phyloP scores from a whole-genome alignment of 53 echinoderm and acorn worm genomes.

The Echinometra lucunter region DNA sequence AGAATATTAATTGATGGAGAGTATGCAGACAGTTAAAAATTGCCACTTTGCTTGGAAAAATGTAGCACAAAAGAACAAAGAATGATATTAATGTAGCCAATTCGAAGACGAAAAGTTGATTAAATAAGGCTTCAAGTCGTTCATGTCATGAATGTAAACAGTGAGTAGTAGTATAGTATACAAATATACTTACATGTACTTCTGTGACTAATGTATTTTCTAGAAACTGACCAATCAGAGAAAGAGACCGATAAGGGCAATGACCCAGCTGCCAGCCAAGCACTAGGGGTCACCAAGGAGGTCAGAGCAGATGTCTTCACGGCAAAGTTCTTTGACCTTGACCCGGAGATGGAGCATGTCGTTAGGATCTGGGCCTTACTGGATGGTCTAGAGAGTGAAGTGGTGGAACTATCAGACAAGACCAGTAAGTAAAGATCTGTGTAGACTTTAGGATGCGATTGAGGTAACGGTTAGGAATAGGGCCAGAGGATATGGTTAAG shows the following conservation, averaged over 20 bases:
- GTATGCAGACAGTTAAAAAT: too few relatives aligned
- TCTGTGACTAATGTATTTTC: too few relatives aligned
- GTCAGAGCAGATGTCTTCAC: constrained; percentile 70
- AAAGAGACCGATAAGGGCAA: not conserved
- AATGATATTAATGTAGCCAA: too few relatives aligned
- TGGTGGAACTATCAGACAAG: constrained; percentile 68
- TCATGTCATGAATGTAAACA: too few relatives aligned
- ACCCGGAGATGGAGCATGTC: constrained; percentile 69
- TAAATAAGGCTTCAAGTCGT: too few relatives aligned
- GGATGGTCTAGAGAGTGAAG: constrained; percentile 77
- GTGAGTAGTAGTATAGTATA: too few relatives aligned
- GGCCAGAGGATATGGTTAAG: not conserved
- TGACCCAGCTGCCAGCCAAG: constrained; percentile 28
- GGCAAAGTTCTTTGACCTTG: constrained; percentile 78
- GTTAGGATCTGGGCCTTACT: constrained; percentile 74
- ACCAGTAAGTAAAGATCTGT: constrained; percentile 72
- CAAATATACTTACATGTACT: too few relatives aligned
- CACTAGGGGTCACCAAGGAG: constrained; percentile 48
- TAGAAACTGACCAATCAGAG: constrained; percentile 39
- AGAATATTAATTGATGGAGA: too few relatives aligned
- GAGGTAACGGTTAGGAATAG: not conserved
- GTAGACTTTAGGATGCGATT: too few relatives aligned
- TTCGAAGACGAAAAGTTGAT: too few relatives aligned
- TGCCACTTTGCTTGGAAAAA: too few relatives aligned
- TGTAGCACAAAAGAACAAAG: too few relatives aligned